Evolutionary conservation across 2,797 vertebrate genomes (phyloP), one percentile per base, ranked within the genome.

Genomic region (Yasuhikotakia modesta): DNA sequence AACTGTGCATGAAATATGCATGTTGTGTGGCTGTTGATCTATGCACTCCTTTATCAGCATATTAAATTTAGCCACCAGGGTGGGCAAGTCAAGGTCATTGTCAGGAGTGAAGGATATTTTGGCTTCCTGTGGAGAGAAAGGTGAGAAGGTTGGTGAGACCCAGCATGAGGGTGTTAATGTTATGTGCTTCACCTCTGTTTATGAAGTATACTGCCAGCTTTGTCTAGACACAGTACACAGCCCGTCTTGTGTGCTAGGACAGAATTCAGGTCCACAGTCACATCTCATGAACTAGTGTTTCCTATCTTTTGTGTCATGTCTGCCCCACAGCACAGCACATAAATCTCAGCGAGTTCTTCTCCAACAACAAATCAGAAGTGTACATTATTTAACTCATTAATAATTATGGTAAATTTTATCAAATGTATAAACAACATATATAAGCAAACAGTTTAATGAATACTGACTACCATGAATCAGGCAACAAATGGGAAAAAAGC

Each of bases 11-110:
- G 0, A 63, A 53, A n/a, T 65, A 13, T 45, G 52, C 17, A 24
- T 22, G 17, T 27, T 35, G 35, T 48, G n/a, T 39, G 43, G 24
- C 50, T 50, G 8, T n/a, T 76, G 39, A 55, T 48, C 10, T 76
- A 24, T 58, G 53, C 46, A 30, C 17, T 19, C 8, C 14, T 21
- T 52, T 50, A 76, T 27, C n/a, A 17, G 27, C 55, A 35, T 50
- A 69, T 60, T 35, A 1, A 24, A 60, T 60, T 79, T n/a, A 60
- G 43, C 24, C 70, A 67, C 75, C 48, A 76, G 3, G 80, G 80
- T 69, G 77, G 65, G 64, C 76, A 72, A 74, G 19, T 74, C 87
- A 89, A 91, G 88, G 90, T 88, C 85, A 73, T 10, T 80, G 80
- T 87, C 60, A 76, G 71, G 65, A 65, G 72, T 66, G 52, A 73